phyloP scores from a whole-genome alignment of 2,113 vertebrate genomes.

The Mionectes macconnelli region DNA sequence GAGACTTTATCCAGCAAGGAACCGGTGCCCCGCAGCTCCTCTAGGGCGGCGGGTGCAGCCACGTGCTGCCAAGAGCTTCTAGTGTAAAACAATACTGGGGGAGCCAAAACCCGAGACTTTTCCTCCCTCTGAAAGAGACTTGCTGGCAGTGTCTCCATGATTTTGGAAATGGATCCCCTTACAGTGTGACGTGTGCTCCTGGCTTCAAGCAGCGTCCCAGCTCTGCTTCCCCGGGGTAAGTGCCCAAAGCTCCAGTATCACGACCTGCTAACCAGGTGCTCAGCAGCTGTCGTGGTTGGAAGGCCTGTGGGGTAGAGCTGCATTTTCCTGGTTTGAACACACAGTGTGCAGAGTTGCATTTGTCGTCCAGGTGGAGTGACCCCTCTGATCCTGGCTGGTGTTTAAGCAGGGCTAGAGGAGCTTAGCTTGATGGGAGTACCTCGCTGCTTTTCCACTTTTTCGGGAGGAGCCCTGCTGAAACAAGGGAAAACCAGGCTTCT shows the following conservation, averaged over 20 bases:
- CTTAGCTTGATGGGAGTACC: rapidly evolving
- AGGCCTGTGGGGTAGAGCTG: rapidly evolving
- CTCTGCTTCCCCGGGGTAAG: not conserved
- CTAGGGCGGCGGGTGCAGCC: not conserved
- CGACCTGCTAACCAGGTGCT: not conserved
- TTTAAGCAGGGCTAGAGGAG: not conserved
- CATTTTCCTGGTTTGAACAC: not conserved
- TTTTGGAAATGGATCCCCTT: not conserved
- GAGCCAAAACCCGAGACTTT: not conserved
- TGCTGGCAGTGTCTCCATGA: not conserved
- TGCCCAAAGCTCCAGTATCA: not conserved
- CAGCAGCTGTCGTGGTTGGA: rapidly evolving
- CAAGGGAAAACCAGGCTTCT: not conserved
- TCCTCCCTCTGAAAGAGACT: not conserved
- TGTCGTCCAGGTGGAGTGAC: not conserved
- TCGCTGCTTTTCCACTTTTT: not conserved
- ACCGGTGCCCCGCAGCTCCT: not conserved
- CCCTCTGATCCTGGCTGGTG: not conserved
- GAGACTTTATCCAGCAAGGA: not conserved
- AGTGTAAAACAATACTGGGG: not conserved
- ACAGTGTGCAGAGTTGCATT: rapidly evolving
- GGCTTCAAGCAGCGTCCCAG: not conserved
- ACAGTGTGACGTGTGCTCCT: rapidly evolving
- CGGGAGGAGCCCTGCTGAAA: not conserved
- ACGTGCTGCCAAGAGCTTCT: not conserved